phyloP scores from a whole-genome alignment of 2,888 invertebrate species.

The Agonopterix arenella region DNA sequence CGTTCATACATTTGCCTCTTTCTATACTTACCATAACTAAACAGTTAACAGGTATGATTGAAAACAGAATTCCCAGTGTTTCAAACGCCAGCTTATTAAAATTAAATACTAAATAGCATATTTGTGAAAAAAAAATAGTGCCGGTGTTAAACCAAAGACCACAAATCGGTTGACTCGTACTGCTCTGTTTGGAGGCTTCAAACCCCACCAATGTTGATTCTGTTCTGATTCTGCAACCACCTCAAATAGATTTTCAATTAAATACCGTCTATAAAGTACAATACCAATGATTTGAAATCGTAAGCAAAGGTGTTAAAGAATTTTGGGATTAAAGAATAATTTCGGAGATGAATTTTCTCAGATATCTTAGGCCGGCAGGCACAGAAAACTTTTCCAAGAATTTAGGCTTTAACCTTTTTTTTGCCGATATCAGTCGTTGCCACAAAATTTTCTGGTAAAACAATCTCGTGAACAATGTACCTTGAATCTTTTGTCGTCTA shows the following conservation, averaged over 20 bases:
- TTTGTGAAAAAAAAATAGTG: not conserved
- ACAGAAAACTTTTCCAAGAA: not conserved
- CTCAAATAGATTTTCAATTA: too few relatives aligned
- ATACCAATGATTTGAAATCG: too few relatives aligned
- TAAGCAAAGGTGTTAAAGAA: too few relatives aligned
- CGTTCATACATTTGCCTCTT: too few relatives aligned
- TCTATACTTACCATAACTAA: not conserved
- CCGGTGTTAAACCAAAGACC: not conserved
- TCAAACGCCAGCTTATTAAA: conserved; percentile 2
- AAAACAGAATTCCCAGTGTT: conserved; percentile 3
- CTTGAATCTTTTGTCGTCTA: too few relatives aligned
- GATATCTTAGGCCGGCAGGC: not conserved
- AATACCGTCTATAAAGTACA: too few relatives aligned
- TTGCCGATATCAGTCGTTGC: too few relatives aligned
- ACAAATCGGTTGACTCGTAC: not conserved
- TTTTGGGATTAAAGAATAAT: too few relatives aligned
- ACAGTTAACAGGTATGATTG: not conserved
- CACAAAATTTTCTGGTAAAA: too few relatives aligned
- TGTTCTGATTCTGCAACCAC: too few relatives aligned
- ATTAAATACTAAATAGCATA: not conserved
- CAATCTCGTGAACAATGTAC: too few relatives aligned
- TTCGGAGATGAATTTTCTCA: not conserved
- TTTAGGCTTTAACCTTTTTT: not conserved
- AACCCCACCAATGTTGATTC: not conserved
- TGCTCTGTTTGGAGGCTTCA: not conserved